phyloP scores from a whole-genome alignment of 1,140 invertebrate genomes.

The Drosophila subobscura region DNA sequence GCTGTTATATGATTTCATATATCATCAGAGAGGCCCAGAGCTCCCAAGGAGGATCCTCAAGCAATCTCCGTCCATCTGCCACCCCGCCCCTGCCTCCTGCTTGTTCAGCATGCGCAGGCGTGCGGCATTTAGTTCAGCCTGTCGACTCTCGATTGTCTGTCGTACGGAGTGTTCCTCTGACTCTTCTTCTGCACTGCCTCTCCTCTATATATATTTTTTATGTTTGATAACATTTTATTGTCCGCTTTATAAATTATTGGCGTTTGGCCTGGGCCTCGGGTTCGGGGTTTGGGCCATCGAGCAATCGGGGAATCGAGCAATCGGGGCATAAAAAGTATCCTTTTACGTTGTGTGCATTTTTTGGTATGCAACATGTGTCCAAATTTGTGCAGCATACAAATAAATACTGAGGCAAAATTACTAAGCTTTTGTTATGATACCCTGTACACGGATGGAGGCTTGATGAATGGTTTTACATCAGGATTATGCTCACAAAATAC shows the following conservation, averaged over 20 bases:
- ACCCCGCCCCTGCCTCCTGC: slow-evolving; percentile 1
- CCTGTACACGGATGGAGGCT: neutral
- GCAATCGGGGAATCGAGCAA: slow-evolving; percentile 20
- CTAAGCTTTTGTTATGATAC: slow-evolving; percentile 19
- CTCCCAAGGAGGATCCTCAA: slow-evolving; percentile 26
- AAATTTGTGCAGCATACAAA: slow-evolving; percentile 73
- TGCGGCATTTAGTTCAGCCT: slow-evolving; percentile 82
- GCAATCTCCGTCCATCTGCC: no score
- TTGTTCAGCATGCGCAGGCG: slow-evolving; percentile 79
- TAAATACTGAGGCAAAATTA: slow-evolving; percentile 59
- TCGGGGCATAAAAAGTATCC: slow-evolving; percentile 69
- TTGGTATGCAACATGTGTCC: slow-evolving; percentile 77
- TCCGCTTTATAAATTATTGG: slow-evolving; percentile 82
- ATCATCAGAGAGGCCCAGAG: slow-evolving; percentile 53
- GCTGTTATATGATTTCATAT: slow-evolving; percentile 82
- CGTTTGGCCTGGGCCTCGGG: slow-evolving; percentile 48
- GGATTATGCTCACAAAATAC: no score
- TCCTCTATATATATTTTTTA: slow-evolving; percentile 29
- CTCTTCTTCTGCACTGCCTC: slow-evolving; percentile 15
- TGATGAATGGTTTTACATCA: no score
- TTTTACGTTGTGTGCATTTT: slow-evolving; percentile 65
- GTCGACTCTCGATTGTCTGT: slow-evolving; percentile 50
- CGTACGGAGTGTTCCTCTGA: neutral
- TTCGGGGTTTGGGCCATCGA: slow-evolving; percentile 8
- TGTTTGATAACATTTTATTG: slow-evolving; percentile 82